phyloP scores from a whole-genome alignment of 2,888 invertebrate genomes.

The Lepidocyrtinus sp. region DNA sequence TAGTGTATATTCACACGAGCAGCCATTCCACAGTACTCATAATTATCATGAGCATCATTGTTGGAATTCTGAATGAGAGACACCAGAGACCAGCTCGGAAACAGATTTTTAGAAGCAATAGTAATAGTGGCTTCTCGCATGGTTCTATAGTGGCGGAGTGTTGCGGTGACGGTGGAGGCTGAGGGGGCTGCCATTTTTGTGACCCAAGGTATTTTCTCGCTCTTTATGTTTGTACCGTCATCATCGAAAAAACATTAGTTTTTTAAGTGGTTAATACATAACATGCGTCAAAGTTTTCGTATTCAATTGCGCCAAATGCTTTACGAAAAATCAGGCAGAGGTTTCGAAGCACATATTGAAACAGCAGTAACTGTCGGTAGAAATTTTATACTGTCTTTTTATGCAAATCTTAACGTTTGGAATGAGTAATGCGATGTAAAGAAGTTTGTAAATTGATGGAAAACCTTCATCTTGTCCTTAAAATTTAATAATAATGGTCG shows the following conservation, averaged over 20 bases:
- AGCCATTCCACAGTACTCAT: background rate
- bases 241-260: slow-evolving; percentile 9
- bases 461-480: background rate
- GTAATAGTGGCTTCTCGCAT: slow-evolving; percentile 21
- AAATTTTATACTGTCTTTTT: background rate
- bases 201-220: slow-evolving; percentile 52
- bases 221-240: slow-evolving; percentile 22
- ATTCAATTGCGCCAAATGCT: background rate
- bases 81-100: background rate
- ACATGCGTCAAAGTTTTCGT: background rate
- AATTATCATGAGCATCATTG: background rate
- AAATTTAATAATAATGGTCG: slow-evolving; percentile 4
- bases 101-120: background rate
- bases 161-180: slow-evolving; percentile 17
- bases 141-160: slow-evolving; percentile 6
- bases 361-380: slow-evolving; percentile 7
- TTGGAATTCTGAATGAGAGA: background rate
- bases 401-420: slow-evolving; percentile 9
- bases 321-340: background rate
- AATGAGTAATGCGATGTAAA: slow-evolving; percentile 8
- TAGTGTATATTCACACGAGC: slow-evolving; percentile 30
- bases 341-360: too few species aligned
- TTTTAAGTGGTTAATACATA: background rate
- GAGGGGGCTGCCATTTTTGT: slow-evolving; percentile 27
- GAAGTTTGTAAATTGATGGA: background rate